A percentile compares a stretch with the other conserved stretches of the same genome.
These are phyloP conservation scores for Myotis planiceps DNA, from an alignment of 2,797 vertebrate genomes.

Conservation along the genomic window DNA sequence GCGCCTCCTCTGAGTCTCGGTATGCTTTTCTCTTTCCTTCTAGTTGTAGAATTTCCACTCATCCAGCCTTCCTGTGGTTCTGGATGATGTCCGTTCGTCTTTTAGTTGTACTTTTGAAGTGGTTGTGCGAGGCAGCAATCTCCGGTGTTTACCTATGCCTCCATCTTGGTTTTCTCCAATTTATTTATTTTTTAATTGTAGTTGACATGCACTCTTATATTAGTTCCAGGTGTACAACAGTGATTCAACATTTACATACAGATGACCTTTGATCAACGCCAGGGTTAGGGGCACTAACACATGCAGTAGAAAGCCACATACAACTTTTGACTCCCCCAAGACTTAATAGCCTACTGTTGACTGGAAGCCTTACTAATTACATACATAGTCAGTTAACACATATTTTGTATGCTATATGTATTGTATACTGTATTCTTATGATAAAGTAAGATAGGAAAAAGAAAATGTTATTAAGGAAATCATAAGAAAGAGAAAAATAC, in stretches of 20 bases:
- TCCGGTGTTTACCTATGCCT: no score
- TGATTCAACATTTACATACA: neutral
- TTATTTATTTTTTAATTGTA: neutral
- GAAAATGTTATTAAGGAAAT: neutral
- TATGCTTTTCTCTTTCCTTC: no score
- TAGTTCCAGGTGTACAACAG: neutral
- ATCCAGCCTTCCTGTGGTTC: no score
- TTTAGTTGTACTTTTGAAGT: no score
- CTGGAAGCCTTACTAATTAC: neutral
- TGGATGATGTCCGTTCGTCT: no score
- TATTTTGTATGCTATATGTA: neutral
- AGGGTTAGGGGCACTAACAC: neutral
- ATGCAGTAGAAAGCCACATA: neutral
- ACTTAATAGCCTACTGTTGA: neutral
- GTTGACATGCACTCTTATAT: neutral
- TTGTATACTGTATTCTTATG: neutral
- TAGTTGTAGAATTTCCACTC: no score
- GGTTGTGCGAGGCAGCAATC: no score
- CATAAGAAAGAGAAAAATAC: neutral
- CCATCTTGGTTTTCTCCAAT: no score
- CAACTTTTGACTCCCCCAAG: neutral
- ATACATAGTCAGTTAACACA: neutral
- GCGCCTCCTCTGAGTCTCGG: no score
- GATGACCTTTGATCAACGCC: no score
- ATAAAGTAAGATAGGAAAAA: neutral